A percentile compares a stretch with the other conserved stretches of the same genome.
Evolutionary conservation across 2,888 invertebrate genomes (phyloP).

Genomic region (Beris morrisii): DNA sequence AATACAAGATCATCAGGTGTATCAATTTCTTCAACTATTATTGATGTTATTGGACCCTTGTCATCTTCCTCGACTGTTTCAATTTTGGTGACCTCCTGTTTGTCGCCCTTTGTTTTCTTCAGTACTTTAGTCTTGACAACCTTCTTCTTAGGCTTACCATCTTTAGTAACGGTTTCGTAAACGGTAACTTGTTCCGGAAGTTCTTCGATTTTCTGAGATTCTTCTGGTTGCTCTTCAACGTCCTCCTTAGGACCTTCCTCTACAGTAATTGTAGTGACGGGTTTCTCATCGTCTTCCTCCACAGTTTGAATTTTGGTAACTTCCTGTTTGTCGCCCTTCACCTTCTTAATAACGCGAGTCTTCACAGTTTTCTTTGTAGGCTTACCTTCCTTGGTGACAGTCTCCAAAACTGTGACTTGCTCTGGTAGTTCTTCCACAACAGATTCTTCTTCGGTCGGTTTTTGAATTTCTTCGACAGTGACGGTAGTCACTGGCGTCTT

Average conservation of each 20-base stretch:
- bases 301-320: constrained; percentile 49
- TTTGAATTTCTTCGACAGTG: constrained; percentile 43
- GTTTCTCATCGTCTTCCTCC: constrained; percentile 52
- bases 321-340: constrained; percentile 52
- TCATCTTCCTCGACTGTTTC: constrained; percentile 47
- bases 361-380: constrained; percentile 47
- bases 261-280: constrained; percentile 54
- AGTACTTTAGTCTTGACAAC: constrained; percentile 49
- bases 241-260: constrained; percentile 45
- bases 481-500: constrained; percentile 46
- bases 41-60: constrained; percentile 48
- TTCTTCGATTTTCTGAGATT: constrained; percentile 35
- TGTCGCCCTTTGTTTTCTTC: constrained; percentile 46
- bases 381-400: constrained; percentile 45
- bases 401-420: constrained; percentile 52
- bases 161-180: constrained; percentile 45
- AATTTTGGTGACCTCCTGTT: constrained; percentile 51
- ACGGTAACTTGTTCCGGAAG: constrained; percentile 44
- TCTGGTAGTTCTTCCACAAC: constrained; percentile 40
- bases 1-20: constrained; percentile 39
- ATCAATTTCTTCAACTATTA: constrained; percentile 48
- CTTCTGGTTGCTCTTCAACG: constrained; percentile 33
- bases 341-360: constrained; percentile 47
- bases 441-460: constrained; percentile 40
- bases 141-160: constrained; percentile 46